Percentiles rank a stretch among this genome's conserved stretches.
These are phyloP conservation scores for Tanytarsus gracilentus DNA, from an alignment of 2,888 invertebrate genomes.

Conservation along the genomic window DNA sequence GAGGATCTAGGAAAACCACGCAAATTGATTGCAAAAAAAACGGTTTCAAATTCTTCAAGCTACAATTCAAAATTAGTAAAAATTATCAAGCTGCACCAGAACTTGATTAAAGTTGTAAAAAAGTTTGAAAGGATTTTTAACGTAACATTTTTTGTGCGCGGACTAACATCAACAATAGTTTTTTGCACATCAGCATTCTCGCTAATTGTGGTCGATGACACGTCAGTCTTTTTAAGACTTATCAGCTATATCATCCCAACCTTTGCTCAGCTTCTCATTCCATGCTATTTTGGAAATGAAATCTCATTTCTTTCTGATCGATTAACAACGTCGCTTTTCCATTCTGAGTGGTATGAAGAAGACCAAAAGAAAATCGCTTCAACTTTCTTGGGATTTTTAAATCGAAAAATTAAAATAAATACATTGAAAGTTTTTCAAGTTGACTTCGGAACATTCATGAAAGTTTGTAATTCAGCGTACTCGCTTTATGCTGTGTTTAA, in stretches of 20 bases:
- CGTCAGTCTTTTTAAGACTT: neutral
- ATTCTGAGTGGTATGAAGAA: neutral
- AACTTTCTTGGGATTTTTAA: neutral
- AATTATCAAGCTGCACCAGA: neutral
- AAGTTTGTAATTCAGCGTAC: slow-evolving; percentile 4
- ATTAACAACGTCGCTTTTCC: neutral
- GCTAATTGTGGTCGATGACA: neutral
- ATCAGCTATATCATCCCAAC: neutral
- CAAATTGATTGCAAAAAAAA: neutral
- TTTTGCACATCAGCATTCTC: neutral
- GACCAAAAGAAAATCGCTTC: neutral
- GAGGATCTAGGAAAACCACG: neutral
- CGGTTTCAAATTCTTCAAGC: too few relatives aligned
- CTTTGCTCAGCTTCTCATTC: neutral
- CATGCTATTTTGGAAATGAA: slow-evolving; percentile 10
- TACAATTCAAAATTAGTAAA: neutral
- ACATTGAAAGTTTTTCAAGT: neutral
- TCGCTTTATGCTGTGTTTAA: slow-evolving; percentile 12
- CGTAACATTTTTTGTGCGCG: neutral
- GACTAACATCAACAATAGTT: neutral
- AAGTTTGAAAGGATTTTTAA: neutral
- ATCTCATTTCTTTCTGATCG: neutral
- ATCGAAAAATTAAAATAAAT: neutral
- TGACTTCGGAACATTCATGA: neutral
- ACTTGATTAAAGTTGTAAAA: neutral